phyloP scores from a whole-genome alignment of 2,888 invertebrate species.

The Bedellia somnulentella region DNA sequence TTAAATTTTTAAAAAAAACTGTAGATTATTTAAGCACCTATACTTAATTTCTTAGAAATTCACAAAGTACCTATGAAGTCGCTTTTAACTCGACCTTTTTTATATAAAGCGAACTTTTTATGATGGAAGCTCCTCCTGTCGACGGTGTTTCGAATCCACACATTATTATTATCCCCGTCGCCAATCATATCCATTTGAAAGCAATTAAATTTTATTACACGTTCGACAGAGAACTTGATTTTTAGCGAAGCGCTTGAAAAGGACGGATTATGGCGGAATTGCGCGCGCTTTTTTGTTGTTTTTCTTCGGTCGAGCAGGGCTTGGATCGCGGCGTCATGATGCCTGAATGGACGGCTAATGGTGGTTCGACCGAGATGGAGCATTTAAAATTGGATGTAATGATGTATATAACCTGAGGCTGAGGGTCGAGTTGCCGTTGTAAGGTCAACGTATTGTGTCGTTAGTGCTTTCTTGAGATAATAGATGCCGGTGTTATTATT shows the following conservation, averaged over 20 bases:
- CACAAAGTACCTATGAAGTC: no score
- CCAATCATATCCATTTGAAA: constrained; percentile 58
- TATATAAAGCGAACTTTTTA: constrained; percentile 39
- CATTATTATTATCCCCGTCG: constrained; percentile 31
- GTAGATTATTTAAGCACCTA: no score
- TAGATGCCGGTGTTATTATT: no score
- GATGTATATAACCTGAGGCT: constrained; percentile 39
- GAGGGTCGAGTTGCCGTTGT: constrained; percentile 31
- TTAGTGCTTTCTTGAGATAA: no score
- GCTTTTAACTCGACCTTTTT: no score
- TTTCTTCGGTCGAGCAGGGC: constrained; percentile 20
- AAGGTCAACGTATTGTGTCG: constrained; percentile 29
- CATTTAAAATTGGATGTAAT: constrained; percentile 45
- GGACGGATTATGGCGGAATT: constrained; percentile 24
- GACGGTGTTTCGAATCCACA: constrained; percentile 32
- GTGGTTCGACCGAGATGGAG: constrained; percentile 41
- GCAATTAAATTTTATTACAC: constrained; percentile 56
- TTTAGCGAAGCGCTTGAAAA: constrained; percentile 17
- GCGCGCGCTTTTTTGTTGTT: constrained; percentile 16
- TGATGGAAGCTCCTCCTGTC: constrained; percentile 23
- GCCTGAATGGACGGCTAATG: constrained; percentile 41
- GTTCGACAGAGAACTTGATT: constrained; percentile 22
- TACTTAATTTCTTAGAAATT: no score
- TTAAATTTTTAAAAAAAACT: no score
- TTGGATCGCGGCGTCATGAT: constrained; percentile 27